These are phyloP conservation scores for Lepidotrigona ventralis DNA, from an alignment of 1,140 invertebrate genomes.

Conservation along the genomic window DNA sequence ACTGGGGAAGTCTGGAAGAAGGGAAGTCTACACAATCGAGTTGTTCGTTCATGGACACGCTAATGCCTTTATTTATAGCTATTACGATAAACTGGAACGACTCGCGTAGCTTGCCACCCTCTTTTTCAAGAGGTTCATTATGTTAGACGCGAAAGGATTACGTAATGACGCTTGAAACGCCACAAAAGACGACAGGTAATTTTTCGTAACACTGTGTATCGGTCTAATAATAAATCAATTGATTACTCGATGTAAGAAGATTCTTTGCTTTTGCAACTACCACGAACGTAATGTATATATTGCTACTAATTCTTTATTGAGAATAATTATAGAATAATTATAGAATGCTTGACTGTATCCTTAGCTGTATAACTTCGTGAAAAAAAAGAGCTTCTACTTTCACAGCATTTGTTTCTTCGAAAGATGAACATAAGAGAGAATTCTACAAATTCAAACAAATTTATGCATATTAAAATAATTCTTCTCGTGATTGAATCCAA, in stretches of 20 bases:
- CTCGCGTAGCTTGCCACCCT: neutral
- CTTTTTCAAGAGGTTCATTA: slow-evolving; percentile 15
- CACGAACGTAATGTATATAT: neutral
- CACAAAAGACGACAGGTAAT: neutral
- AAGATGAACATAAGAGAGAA: too few relatives aligned
- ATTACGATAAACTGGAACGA: slow-evolving; percentile 20
- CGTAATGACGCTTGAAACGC: neutral
- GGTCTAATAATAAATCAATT: neutral
- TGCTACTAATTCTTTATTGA: neutral
- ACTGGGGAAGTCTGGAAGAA: neutral
- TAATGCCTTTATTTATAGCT: slow-evolving; percentile 51
- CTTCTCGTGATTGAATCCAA: too few relatives aligned
- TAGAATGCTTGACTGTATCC: too few relatives aligned
- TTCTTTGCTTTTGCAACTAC: neutral
- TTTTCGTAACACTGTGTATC: neutral
- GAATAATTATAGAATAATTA: too few relatives aligned
- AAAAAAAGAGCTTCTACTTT: too few relatives aligned
- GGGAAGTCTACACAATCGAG: slow-evolving; percentile 33
- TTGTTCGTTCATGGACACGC: slow-evolving; percentile 11
- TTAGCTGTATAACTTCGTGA: too few relatives aligned
- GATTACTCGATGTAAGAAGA: neutral
- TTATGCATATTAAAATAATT: too few relatives aligned
- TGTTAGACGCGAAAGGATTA: neutral
- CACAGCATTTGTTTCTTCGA: too few relatives aligned
- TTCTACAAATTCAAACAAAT: too few relatives aligned